Conservation (phyloP, 2,113 vertebrate species). For the Chloropsis hardwickii region DNA sequence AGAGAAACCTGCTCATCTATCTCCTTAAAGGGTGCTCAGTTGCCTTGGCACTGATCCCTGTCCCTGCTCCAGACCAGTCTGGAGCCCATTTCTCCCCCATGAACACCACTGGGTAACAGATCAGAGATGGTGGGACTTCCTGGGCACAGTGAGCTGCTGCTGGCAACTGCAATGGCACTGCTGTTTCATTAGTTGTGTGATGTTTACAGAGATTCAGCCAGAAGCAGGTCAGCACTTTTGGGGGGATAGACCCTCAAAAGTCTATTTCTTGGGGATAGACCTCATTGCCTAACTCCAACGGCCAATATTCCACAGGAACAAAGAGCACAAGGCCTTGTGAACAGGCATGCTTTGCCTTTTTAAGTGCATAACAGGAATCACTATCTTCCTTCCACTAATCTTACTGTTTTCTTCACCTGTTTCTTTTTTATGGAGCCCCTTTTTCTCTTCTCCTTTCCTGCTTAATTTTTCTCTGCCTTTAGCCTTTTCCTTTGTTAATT, state of each 20-base stretch:
- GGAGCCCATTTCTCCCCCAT: neutral
- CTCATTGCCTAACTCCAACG: neutral
- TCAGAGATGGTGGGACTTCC: neutral
- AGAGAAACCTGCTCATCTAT: neutral
- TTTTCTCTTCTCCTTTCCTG: neutral
- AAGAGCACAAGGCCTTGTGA: neutral
- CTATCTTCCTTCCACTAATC: neutral
- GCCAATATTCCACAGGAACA: neutral
- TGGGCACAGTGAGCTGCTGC: neutral
- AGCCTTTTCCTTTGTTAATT: neutral
- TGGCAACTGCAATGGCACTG: rapidly evolving
- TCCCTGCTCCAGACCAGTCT: neutral
- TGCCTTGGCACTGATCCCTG: neutral
- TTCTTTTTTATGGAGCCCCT: neutral
- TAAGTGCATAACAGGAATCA: neutral
- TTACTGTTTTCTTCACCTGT: neutral
- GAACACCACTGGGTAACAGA: neutral
- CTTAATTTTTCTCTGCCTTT: neutral
- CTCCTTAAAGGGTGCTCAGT: neutral
- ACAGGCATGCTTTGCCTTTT: neutral
- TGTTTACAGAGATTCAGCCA: neutral
- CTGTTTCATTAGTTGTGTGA: neutral
- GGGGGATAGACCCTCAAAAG: neutral
- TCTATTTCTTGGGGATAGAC: neutral
- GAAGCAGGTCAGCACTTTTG: neutral